Conservation (phyloP, 2,113 vertebrate species). For the Porphyrio hochstetteri region DNA sequence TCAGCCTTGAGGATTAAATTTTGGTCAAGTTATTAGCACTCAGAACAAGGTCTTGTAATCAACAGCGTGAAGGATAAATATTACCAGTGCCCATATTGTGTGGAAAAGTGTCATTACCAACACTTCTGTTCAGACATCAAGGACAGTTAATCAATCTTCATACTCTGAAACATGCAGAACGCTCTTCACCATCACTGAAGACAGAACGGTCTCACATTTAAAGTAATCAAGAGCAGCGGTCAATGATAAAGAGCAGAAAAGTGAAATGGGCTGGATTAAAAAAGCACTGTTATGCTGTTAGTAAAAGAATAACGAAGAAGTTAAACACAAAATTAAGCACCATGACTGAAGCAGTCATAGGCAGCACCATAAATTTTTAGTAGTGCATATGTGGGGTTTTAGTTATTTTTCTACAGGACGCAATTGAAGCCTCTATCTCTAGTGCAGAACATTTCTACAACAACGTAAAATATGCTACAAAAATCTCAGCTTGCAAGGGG, state of each 20-base stretch:
- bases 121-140: neutral
- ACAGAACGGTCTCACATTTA: neutral
- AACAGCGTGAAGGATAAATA: neutral
- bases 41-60: neutral
- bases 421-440: neutral
- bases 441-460: neutral
- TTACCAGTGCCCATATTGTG: neutral
- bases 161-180: neutral
- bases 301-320: neutral
- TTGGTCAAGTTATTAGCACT: neutral
- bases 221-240: neutral
- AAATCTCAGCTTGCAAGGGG: neutral
- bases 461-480: neutral
- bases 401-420: neutral
- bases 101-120: neutral
- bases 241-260: neutral
- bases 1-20: neutral
- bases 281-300: neutral
- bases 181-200: neutral
- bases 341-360: neutral
- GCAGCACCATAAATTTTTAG: neutral
- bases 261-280: neutral
- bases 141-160: neutral
- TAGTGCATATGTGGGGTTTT: neutral
- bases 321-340: neutral